A percentile compares a stretch with the other conserved stretches of the same genome.
phyloP scores from a whole-genome alignment of 2,113 vertebrate genomes.

The Scomber japonicus region DNA sequence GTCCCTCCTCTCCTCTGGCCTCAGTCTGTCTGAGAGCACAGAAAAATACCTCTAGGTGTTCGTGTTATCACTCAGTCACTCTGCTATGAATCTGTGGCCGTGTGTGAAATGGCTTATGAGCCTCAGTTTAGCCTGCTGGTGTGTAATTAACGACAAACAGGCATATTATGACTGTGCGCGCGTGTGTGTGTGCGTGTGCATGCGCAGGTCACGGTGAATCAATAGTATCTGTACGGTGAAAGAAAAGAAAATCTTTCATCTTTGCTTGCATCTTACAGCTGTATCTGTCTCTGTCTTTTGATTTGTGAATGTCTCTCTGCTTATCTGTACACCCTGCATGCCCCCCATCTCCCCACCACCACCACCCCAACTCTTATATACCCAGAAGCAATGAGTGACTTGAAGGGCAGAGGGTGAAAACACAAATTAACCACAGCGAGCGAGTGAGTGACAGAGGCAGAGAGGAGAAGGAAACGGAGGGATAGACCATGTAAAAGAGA shows the following conservation, averaged over 20 bases:
- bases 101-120: conserved; percentile 47
- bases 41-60: conserved; percentile 43
- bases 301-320: conserved; percentile 10
- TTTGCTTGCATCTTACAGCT: conserved; percentile 32
- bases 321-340: background rate
- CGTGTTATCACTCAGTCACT: conserved; percentile 19
- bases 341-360: background rate
- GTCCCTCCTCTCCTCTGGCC: conserved; percentile 22
- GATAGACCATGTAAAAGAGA: conserved; percentile 64
- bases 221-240: conserved; percentile 49
- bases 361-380: background rate
- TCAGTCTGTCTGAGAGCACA: conserved; percentile 38
- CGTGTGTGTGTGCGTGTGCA: no score
- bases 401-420: conserved; percentile 74
- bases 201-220: conserved; percentile 59
- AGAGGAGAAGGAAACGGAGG: conserved; percentile 43
- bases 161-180: conserved; percentile 45
- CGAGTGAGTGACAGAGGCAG: conserved; percentile 41
- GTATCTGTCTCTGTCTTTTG: conserved; percentile 41
- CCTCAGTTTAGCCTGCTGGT: conserved; percentile 2
- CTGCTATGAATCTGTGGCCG: conserved; percentile 28
- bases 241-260: conserved; percentile 51
- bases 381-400: conserved; percentile 62
- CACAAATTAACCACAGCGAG: conserved; percentile 63
- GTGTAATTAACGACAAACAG: conserved; percentile 48